Evolutionary conservation across 2,888 invertebrate species (phyloP).

Genomic region (Cynaeus angustus): DNA sequence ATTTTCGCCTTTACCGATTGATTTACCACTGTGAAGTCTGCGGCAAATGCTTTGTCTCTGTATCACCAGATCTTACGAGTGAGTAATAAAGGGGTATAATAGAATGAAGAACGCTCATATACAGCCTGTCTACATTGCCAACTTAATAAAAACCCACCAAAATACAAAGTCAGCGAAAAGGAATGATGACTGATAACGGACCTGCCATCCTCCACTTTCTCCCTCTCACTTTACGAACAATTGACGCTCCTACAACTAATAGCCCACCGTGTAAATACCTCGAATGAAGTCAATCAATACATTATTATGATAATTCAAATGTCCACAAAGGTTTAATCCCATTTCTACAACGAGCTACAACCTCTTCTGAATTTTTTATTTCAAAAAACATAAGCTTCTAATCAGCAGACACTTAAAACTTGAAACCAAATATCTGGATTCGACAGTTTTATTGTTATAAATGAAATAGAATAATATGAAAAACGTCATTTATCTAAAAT

Average conservation of each 20-base stretch:
- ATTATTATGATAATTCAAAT: too few relatives aligned
- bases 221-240: background rate
- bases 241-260: too few relatives aligned
- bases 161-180: conserved; percentile 4
- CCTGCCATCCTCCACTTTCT: background rate
- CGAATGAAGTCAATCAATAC: too few relatives aligned
- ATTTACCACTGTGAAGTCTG: conserved; percentile 40
- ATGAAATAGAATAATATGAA: too few relatives aligned
- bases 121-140: conserved; percentile 14
- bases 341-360: too few relatives aligned
- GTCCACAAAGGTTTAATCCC: too few relatives aligned
- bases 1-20: conserved; percentile 42
- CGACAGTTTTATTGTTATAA: too few relatives aligned
- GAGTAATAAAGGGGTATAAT: conserved; percentile 31
- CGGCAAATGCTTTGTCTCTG: conserved; percentile 34
- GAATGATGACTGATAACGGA: background rate
- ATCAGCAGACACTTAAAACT: too few relatives aligned
- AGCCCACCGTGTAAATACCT: too few relatives aligned
- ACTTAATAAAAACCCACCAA: conserved; percentile 13
- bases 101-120: conserved; percentile 30
- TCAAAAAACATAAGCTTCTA: too few relatives aligned
- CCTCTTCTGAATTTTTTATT: too few relatives aligned
- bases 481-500: background rate
- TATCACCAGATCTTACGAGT: conserved; percentile 30
- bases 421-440: too few relatives aligned